Base-by-base conservation (phyloP, 2,113 vertebrate genomes). In the Larimichthys crocea region DNA sequence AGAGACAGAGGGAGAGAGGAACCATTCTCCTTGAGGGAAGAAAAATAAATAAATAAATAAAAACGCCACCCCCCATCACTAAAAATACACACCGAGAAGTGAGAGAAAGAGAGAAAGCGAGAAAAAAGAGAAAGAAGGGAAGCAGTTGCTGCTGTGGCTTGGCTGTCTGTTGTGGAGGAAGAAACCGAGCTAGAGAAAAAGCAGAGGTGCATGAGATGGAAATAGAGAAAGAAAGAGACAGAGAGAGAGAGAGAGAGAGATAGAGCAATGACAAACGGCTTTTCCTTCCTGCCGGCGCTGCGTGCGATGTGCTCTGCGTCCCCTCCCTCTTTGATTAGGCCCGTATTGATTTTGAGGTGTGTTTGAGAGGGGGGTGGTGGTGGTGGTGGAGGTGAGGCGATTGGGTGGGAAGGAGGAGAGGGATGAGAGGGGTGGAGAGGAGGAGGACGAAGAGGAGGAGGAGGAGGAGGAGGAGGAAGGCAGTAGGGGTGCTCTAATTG, bases 281-380 rank as follows among this genome's bases (percentile, higher is more conserved):
- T 94, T 97, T 96, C 96, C 95, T 96, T 96, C 96, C 95, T 96
- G 96, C 93, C 76, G 85, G 88, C 90, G 91, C 95, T 93, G 94
- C 91, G 84, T 92, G 93, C 91, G 91, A 93, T 94, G 94, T 95
- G 94, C 92, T 95, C 93, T 95, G 95, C 93, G 94, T 95, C 94
- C 94, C 90, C 88, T 93, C 94, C 93, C 93, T 86, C 93, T 86
- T 69, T 97, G 96, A 96, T 96, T 96, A 96, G 95, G 94, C 94
- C 92, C 73, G 92, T 96, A 97, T 98, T 96, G 97, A 97, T 98
- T 40, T 96, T 85, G 92, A 94, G 96, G 96, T 94, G 94, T 96
- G 94, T 94, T 93, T 81, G 74, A 20, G 24, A 80, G 85, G 83
- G 84, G 24, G 56, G 56, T 1, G 35, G 35, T 6, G 35, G 35